Conservation (phyloP, 1,140 invertebrate genomes). For the Drosophila takahashii region DNA sequence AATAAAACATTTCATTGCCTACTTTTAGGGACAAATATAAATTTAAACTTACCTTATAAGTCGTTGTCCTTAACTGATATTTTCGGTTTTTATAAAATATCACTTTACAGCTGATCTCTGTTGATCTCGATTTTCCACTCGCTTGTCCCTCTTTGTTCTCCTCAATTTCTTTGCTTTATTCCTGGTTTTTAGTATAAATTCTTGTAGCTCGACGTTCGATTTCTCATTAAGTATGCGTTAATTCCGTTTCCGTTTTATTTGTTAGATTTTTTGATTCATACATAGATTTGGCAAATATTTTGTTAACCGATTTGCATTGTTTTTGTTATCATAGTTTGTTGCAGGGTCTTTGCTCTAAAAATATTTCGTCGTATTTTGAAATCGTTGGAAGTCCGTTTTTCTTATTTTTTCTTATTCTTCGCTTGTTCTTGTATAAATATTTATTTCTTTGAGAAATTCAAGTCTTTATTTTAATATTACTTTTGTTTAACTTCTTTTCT, state of each 20-base stretch:
- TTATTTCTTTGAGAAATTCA: conserved; percentile 76
- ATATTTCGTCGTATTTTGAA: conserved; percentile 80
- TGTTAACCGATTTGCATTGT: conserved; percentile 53
- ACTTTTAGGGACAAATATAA: background rate
- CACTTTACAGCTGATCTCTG: conserved; percentile 66
- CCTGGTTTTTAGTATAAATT: conserved; percentile 63
- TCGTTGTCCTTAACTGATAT: conserved; percentile 81
- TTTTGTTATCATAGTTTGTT: conserved; percentile 32
- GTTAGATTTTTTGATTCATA: conserved; percentile 19
- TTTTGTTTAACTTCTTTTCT: conserved; percentile 27
- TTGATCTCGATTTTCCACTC: conserved; percentile 11
- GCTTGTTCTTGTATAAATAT: conserved; percentile 67
- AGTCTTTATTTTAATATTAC: conserved; percentile 58
- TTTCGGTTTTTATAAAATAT: conserved; percentile 71
- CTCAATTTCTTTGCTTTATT: background rate
- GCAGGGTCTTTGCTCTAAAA: conserved; percentile 38
- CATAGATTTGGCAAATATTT: conserved; percentile 61
- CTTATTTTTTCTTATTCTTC: conserved; percentile 15
- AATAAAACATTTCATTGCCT: background rate
- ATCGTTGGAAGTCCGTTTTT: conserved; percentile 81
- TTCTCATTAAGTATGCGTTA: conserved; percentile 9
- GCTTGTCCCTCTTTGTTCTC: conserved; percentile 3
- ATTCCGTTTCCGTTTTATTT: conserved; percentile 4
- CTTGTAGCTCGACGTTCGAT: conserved; percentile 56
- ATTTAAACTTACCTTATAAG: conserved; percentile 62